Conservation (phyloP, 2,797 vertebrate species). For the Lacerta agilis region DNA sequence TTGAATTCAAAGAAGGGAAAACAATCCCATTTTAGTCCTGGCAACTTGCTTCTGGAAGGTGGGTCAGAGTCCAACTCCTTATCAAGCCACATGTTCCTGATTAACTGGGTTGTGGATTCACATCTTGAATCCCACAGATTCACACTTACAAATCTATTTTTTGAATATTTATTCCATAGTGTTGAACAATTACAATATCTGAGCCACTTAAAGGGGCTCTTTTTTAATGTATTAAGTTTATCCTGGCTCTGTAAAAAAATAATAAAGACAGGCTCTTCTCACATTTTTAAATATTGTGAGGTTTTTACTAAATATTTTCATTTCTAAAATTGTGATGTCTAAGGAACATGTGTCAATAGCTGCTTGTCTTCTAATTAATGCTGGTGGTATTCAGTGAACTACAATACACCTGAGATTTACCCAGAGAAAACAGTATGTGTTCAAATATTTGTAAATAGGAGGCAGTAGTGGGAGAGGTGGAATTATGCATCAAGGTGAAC, state of each 20-base stretch:
- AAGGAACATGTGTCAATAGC: conserved; percentile 50
- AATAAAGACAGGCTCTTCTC: conserved; percentile 47
- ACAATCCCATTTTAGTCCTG: not conserved
- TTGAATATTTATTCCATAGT: conserved; percentile 13
- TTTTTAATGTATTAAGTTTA: conserved; percentile 52
- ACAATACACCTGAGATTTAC: conserved; percentile 54
- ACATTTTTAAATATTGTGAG: conserved; percentile 45
- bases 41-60: not conserved
- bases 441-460: conserved; percentile 57
- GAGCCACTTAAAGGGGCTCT: conserved; percentile 38
- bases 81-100: not conserved
- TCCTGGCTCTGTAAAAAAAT: conserved; percentile 54
- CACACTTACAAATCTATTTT: conserved; percentile 24
- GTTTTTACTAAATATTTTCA: conserved; percentile 62
- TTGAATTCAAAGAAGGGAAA: not conserved
- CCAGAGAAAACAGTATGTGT: conserved; percentile 49
- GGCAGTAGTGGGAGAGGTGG: conserved; percentile 51
- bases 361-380: conserved; percentile 70
- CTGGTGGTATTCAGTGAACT: conserved; percentile 58
- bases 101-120: not conserved
- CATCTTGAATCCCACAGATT: not conserved
- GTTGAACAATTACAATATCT: conserved; percentile 27
- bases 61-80: not conserved
- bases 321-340: conserved; percentile 46
- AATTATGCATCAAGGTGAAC: conserved; percentile 59